phyloP scores from a whole-genome alignment of 2,797 vertebrate species.

The Sparidentex hasta region DNA sequence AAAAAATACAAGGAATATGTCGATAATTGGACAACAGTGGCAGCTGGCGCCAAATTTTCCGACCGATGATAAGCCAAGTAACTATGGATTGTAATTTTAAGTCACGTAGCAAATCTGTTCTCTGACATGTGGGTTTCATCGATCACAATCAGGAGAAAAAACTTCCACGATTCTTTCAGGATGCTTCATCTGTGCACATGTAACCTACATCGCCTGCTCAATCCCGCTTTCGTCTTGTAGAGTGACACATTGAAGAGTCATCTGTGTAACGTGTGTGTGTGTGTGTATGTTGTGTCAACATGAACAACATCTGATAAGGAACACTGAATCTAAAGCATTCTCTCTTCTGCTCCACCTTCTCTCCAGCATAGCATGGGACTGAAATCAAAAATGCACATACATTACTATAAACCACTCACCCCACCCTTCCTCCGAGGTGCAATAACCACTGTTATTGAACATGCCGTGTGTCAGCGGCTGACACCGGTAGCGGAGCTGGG shows the following conservation, averaged over 20 bases:
- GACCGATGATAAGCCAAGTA: not conserved
- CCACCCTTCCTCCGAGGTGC: constrained; percentile 27
- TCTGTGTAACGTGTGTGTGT: not conserved
- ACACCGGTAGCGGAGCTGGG: constrained; percentile 49
- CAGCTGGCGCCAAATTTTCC: constrained; percentile 5
- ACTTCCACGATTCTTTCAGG: not conserved
- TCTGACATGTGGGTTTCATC: not conserved
- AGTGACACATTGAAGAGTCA: constrained; percentile 27
- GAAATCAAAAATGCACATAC: constrained; percentile 10
- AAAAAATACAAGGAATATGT: constrained; percentile 15
- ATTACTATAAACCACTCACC: not conserved
- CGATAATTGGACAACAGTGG: constrained; percentile 12
- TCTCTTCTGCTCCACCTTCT: not conserved
- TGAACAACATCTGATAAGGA: not conserved
- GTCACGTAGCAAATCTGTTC: not conserved
- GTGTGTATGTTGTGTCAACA: not conserved
- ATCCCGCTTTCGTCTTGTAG: not conserved
- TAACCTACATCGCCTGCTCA: not conserved
- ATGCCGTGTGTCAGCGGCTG: constrained; percentile 44
- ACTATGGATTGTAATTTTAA: not conserved
- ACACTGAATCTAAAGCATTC: not conserved
- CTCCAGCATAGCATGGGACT: not conserved
- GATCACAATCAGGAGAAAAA: constrained; percentile 3
- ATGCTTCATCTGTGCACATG: constrained; percentile 4
- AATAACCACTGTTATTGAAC: constrained; percentile 37